A percentile compares a stretch with the other conserved stretches of the same genome.
Conservation (phyloP, 2,888 invertebrate genomes). For the Heteropelma amictum region DNA sequence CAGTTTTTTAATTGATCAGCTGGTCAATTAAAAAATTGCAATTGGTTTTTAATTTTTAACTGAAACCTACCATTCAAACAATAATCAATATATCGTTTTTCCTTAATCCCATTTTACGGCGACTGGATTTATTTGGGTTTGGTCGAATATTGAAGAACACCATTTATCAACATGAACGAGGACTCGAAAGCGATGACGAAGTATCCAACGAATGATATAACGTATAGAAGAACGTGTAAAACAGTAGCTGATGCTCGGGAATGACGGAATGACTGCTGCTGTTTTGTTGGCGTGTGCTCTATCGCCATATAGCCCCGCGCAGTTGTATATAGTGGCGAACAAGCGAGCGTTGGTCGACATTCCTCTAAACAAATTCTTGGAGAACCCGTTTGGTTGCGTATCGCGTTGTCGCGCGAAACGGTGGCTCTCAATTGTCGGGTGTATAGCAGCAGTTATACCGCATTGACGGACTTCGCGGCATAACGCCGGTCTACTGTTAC, state of each 20-base stretch:
- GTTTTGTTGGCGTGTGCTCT: conserved; percentile 58
- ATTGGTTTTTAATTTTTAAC: too few relatives aligned
- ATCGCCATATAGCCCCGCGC: conserved; percentile 55
- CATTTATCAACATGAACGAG: not conserved
- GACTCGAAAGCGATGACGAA: conserved; percentile 15
- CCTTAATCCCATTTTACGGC: too few relatives aligned
- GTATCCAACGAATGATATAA: conserved; percentile 22
- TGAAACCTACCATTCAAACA: too few relatives aligned
- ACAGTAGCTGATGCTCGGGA: conserved; percentile 49
- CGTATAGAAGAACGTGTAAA: conserved; percentile 44
- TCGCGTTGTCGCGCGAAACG: conserved; percentile 60
- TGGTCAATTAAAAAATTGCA: too few relatives aligned
- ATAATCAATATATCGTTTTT: too few relatives aligned
- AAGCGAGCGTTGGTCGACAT: conserved; percentile 67
- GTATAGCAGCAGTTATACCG: conserved; percentile 35
- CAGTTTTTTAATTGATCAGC: too few relatives aligned
- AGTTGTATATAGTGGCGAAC: conserved; percentile 66
- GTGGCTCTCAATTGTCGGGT: conserved; percentile 56
- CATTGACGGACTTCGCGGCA: conserved; percentile 31
- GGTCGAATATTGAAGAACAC: too few relatives aligned
- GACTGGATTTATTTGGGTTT: too few relatives aligned
- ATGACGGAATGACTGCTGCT: conserved; percentile 58
- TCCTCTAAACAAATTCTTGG: conserved; percentile 73
- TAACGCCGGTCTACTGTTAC: conserved; percentile 27
- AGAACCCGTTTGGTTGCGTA: conserved; percentile 73